These are phyloP conservation scores for Microtus ochrogaster DNA, from an alignment of 2,113 vertebrate genomes.

Conservation along the genomic window DNA sequence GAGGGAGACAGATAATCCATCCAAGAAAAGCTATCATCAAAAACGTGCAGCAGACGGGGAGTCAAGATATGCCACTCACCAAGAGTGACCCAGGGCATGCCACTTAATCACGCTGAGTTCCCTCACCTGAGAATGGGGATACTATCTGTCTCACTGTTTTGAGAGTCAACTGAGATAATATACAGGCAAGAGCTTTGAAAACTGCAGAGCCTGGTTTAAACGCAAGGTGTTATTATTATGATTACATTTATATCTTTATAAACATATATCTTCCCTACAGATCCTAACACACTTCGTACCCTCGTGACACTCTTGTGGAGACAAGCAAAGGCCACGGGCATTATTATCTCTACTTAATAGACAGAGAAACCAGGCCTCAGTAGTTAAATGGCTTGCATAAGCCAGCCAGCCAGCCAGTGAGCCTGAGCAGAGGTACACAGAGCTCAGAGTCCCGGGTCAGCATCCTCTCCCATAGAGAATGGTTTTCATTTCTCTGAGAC, in stretches of 20 bases:
- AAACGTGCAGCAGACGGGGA: background rate
- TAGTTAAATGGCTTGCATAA: constrained; percentile 25
- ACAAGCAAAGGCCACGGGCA: constrained; percentile 44
- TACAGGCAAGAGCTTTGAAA: constrained; percentile 56
- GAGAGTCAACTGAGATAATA: constrained; percentile 54
- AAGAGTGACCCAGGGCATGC: background rate
- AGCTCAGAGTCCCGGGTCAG: constrained; percentile 40
- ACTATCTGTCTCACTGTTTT: constrained; percentile 51
- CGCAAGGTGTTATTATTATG: constrained; percentile 65
- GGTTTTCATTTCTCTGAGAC: constrained; percentile 31
- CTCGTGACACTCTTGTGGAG: constrained; percentile 46
- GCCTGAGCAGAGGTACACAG: constrained; percentile 13
- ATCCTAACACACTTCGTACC: constrained; percentile 20
- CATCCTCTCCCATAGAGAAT: background rate
- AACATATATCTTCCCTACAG: constrained; percentile 49
- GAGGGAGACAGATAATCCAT: constrained; percentile 17
- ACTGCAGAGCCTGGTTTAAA: constrained; percentile 48
- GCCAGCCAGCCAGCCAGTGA: constrained; percentile 23
- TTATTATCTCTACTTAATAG: constrained; percentile 42
- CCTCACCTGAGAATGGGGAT: constrained; percentile 47
- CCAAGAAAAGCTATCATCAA: constrained; percentile 28
- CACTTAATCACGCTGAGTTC: background rate
- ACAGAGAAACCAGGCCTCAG: constrained; percentile 1
- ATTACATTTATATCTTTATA: constrained; percentile 56
- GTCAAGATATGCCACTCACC: constrained; percentile 1